Conservation (phyloP, 1,140 invertebrate species). For the Ericerus pela region DNA sequence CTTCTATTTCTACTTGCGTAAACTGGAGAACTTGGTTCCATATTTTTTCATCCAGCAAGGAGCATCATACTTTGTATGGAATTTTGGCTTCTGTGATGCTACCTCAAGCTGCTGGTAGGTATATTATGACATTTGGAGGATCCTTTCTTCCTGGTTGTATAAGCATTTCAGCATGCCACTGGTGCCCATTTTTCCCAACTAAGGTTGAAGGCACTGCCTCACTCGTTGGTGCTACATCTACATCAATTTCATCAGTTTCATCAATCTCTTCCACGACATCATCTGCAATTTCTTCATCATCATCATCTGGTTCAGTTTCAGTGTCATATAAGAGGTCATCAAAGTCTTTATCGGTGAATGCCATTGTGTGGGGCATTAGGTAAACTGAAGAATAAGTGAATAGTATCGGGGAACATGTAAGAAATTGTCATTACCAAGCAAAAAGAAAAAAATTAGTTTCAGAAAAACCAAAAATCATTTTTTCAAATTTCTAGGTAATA, state of each 20-base stretch:
- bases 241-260: not conserved
- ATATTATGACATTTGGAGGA: not conserved
- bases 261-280: not conserved
- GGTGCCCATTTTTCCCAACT: not conserved
- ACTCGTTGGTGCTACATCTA: not conserved
- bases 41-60: not conserved
- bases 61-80: not conserved
- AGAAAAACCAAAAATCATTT: too few species aligned
- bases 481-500: too few species aligned
- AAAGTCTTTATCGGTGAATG: too few species aligned
- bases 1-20: not conserved
- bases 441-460: too few species aligned
- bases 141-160: not conserved
- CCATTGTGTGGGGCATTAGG: too few species aligned
- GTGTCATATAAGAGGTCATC: too few species aligned
- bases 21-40: not conserved
- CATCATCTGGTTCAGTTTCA: too few species aligned
- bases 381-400: too few species aligned
- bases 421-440: too few species aligned
- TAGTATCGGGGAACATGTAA: too few species aligned
- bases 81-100: not conserved
- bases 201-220: not conserved
- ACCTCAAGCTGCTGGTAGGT: not conserved
- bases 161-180: not conserved
- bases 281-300: not conserved